Conservation (phyloP, 2,113 vertebrate genomes). For the Erinaceus europaeus region DNA sequence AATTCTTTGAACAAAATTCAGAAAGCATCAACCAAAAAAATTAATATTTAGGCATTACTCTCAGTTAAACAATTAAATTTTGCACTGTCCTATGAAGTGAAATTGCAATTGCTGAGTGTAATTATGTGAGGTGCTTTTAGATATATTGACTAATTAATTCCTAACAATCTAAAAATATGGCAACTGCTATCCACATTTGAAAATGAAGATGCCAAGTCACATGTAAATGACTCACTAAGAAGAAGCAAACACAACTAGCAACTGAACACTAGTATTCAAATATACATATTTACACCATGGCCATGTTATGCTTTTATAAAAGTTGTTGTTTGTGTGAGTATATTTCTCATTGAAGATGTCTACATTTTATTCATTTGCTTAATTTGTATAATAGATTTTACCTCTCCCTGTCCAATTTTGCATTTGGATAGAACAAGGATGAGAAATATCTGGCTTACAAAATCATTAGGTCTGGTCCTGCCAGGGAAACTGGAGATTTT, state of each 20-base stretch:
- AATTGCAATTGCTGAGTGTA: neutral
- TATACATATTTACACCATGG: neutral
- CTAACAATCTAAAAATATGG: neutral
- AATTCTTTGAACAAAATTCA: slow-evolving; percentile 27
- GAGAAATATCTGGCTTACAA: no score
- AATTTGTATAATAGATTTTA: no score
- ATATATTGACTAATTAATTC: neutral
- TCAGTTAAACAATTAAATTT: neutral
- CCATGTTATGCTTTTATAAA: neutral
- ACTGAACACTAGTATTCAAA: neutral
- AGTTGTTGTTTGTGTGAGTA: no score
- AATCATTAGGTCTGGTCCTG: no score
- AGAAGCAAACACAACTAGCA: neutral
- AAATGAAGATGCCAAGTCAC: neutral
- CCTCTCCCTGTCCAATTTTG: no score
- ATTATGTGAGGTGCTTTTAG: neutral
- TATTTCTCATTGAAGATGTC: no score
- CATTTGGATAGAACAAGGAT: no score
- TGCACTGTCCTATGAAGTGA: neutral
- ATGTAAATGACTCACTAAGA: neutral
- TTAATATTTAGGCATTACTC: neutral
- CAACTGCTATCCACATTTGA: neutral
- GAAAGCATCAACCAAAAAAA: slow-evolving; percentile 32
- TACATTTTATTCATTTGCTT: no score
- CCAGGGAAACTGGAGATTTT: no score